Base-by-base conservation (phyloP, 2,888 invertebrate genomes). In the Crocallis elinguaria region DNA sequence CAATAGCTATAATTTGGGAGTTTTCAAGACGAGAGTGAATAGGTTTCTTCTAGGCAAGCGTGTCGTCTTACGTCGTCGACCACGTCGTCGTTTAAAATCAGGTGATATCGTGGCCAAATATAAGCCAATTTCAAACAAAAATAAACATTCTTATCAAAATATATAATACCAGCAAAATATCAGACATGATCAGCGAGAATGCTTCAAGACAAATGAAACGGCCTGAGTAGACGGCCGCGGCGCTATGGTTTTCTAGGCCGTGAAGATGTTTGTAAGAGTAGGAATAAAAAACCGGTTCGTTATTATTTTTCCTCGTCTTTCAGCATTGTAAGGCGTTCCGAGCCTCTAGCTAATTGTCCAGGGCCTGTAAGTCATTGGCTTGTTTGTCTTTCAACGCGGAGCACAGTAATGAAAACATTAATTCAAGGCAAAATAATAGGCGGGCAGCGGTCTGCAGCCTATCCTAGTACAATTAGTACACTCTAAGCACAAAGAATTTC, bases 371-470 rank as follows among this genome's bases (percentile, higher is more conserved):
- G 12, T 27, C 43, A 38, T 41, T 33, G 17, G 33, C 11, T 29
- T 45, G 25, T 36, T 27, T 30, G 42, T 14, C n/a, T 38, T 27
- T 45, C 23, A 42, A 53, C 30, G 30, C 17, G 12, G 12, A 27
- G 19, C 13, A 16, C 33, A 33, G 41, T 30, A 52, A 52, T 52
- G 30, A 42, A 53, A 53, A 48, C 46, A 42, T 43, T 27, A 23
- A 46, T 42, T 42, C 42, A 21, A 32, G 27, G 16, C 29, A 42
- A 52, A 53, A 46, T 46, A 42, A 52, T 37, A 23, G 12, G 39
- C 12, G 12, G 16, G 45, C 17, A 21, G 35, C 33, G 35, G 41
- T 42, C 42, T 12, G 36, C 23, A 9, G 25, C 17, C 25, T 29
- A 13, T 46, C 29, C 17, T 23, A 14, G n/a, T 13, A 11, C 19